Conservation (phyloP, 2,113 vertebrate species). For the Carassius gibelio region DNA sequence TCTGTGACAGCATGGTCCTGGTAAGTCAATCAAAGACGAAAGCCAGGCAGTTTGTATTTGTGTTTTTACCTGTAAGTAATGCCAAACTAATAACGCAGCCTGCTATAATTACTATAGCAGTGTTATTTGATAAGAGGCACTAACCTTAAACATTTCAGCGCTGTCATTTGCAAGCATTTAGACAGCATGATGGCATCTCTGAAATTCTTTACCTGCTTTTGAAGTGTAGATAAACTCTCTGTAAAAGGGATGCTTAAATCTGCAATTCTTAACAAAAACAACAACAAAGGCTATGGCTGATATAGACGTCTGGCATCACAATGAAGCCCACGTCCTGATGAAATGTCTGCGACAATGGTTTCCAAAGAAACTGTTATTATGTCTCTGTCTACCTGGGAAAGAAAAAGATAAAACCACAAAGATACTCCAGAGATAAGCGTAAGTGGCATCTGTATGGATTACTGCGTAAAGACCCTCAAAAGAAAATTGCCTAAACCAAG, state of each 20-base stretch:
- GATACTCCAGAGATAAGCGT: constrained; percentile 48
- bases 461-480: constrained; percentile 38
- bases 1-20: constrained; percentile 69
- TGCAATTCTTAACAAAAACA: constrained; percentile 23
- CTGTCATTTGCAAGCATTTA: constrained; percentile 30
- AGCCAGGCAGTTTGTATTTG: constrained; percentile 61
- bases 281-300: constrained; percentile 19
- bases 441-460: constrained; percentile 44
- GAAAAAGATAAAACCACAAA: constrained; percentile 33
- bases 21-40: constrained; percentile 58
- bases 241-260: constrained; percentile 31
- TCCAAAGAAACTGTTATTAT: constrained; percentile 26
- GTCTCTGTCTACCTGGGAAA: constrained; percentile 23
- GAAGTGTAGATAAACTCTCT: constrained; percentile 22
- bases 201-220: constrained; percentile 24
- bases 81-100: constrained; percentile 23
- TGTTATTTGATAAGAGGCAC: constrained; percentile 21
- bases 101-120: constrained; percentile 1
- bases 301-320: neutral
- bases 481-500: constrained; percentile 26
- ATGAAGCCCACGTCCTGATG: constrained; percentile 30
- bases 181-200: constrained; percentile 1
- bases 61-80: constrained; percentile 61
- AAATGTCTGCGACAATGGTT: constrained; percentile 32
- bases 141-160: constrained; percentile 6